phyloP scores from a whole-genome alignment of 2,113 vertebrate genomes.

The Calyptommatus sinebrachiatus region DNA sequence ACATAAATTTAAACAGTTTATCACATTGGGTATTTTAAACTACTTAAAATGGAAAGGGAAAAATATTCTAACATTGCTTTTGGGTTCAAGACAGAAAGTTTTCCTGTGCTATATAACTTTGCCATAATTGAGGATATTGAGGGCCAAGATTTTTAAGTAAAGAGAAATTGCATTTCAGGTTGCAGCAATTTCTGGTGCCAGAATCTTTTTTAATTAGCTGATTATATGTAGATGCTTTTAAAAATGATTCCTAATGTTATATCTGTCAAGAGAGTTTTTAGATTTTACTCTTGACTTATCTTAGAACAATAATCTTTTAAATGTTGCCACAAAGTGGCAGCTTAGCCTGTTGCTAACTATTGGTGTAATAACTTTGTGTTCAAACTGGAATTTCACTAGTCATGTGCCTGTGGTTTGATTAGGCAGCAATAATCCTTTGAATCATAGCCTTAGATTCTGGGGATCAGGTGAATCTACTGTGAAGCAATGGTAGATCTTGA shows the following conservation, averaged over 20 bases:
- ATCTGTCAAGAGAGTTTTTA: not conserved
- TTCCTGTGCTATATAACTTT: not conserved
- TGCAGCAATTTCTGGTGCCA: not conserved
- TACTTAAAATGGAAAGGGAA: not conserved
- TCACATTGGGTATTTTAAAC: not conserved
- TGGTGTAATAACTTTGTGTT: not conserved
- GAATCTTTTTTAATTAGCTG: not conserved
- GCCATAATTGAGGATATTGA: not conserved
- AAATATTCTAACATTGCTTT: too few relatives aligned
- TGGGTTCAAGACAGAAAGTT: not conserved
- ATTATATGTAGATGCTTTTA: not conserved
- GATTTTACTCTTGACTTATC: not conserved
- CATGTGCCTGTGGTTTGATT: not conserved
- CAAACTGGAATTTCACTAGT: not conserved
- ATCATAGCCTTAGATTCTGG: not conserved
- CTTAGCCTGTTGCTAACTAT: not conserved
- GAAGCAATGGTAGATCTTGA: not conserved
- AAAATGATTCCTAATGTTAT: not conserved
- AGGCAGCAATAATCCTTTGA: not conserved
- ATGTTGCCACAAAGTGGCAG: not conserved
- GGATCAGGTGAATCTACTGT: not conserved
- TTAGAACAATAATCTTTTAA: not conserved
- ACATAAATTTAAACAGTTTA: not conserved
- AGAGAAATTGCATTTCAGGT: not conserved
- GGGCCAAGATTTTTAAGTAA: not conserved